Evolutionary conservation across 2,113 vertebrate genomes (phyloP).

Genomic region (Noctilio leporinus): DNA sequence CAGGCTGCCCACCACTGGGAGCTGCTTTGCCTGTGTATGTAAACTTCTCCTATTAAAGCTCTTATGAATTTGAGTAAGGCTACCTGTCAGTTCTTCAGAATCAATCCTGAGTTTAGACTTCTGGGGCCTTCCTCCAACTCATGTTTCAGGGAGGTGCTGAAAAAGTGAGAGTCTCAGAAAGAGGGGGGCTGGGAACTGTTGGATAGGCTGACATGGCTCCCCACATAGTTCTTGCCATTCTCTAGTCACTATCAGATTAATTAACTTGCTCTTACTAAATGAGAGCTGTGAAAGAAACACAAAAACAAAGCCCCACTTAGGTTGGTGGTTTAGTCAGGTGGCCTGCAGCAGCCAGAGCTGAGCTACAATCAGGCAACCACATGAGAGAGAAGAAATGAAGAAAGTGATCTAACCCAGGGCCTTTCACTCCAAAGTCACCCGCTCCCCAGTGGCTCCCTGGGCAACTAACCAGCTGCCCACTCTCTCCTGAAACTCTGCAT

Average conservation of each 20-base stretch:
- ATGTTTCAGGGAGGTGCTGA: background rate
- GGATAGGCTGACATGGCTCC: background rate
- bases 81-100: no score
- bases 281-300: background rate
- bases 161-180: background rate
- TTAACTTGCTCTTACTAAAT: background rate
- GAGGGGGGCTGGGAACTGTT: no score
- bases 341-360: rapidly evolving
- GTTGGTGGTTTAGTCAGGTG: background rate
- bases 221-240: background rate
- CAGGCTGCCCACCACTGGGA: no score
- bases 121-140: no score
- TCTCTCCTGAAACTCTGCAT: background rate
- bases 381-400: background rate
- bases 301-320: background rate
- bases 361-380: background rate
- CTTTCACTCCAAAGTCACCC: background rate
- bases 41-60: no score
- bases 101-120: no score
- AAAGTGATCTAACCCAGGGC: rapidly evolving
- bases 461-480: background rate
- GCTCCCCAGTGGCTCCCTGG: background rate
- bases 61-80: no score
- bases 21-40: no score
- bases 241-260: background rate